A percentile compares a stretch with the other conserved stretches of the same genome.
phyloP scores from a whole-genome alignment of 64 coral and sea anemone genomes.

The Acropora tenuis region DNA sequence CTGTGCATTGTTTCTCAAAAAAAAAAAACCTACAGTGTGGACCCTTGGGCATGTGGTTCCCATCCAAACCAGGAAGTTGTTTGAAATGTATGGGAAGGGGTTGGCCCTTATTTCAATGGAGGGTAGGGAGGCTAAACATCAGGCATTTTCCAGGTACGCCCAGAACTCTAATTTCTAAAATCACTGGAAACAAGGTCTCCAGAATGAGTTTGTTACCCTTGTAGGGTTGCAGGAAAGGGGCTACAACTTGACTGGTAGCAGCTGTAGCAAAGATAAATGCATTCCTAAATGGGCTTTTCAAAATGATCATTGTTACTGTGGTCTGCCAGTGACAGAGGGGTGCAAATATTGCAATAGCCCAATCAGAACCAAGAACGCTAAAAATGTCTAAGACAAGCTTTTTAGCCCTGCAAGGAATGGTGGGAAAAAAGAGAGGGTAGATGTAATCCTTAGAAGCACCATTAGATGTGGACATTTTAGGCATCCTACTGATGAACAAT shows the following conservation, averaged over 20 bases:
- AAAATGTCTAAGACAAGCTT: background rate
- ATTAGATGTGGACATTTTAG: background rate
- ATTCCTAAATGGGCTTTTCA: conserved; percentile 19
- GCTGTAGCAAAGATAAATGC: background rate
- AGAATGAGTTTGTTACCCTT: conserved; percentile 49
- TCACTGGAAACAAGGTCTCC: conserved; percentile 47
- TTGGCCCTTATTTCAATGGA: conserved; percentile 50
- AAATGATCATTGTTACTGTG: conserved; percentile 47
- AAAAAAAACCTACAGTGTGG: background rate
- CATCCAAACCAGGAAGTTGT: conserved; percentile 45
- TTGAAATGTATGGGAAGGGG: conserved; percentile 38
- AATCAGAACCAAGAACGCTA: conserved; percentile 2
- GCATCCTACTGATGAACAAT: too few relatives aligned
- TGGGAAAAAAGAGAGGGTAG: background rate
- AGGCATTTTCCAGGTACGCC: conserved; percentile 19
- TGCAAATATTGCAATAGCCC: conserved; percentile 29
- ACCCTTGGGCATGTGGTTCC: conserved; percentile 57
- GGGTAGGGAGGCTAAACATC: conserved; percentile 56
- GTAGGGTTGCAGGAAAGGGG: conserved; percentile 26
- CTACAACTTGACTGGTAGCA: conserved; percentile 4
- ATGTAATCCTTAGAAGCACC: background rate
- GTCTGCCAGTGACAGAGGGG: conserved; percentile 20
- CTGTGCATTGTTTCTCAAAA: conserved; percentile 15
- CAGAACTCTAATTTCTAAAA: background rate
- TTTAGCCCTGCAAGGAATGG: background rate